Evolutionary conservation across 2,888 invertebrate species (phyloP).

Genomic region (Auanema freiburgensis): DNA sequence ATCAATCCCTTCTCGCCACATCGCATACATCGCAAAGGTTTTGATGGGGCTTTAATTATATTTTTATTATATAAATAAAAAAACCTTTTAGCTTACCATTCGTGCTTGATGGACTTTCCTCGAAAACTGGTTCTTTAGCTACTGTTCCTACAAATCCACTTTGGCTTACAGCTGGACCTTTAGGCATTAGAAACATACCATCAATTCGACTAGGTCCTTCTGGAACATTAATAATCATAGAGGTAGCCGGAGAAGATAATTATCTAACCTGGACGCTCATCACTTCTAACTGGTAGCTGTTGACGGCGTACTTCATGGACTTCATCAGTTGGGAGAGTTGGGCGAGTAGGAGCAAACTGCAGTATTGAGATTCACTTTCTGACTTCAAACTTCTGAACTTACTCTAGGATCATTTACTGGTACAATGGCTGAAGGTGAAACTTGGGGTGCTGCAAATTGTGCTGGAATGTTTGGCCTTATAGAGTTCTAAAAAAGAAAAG

Average conservation of each 20-base stretch:
- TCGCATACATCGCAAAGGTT: conserved; percentile 46
- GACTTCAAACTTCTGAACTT: neutral
- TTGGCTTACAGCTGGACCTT: conserved; percentile 14
- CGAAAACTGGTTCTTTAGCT: conserved; percentile 7
- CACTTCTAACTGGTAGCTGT: conserved; percentile 22
- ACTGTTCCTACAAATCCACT: conserved; percentile 22
- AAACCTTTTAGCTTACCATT: too few species aligned
- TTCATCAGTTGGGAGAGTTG: neutral
- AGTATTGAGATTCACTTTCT: neutral
- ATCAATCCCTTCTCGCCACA: conserved; percentile 49
- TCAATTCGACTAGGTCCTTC: neutral
- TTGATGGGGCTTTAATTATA: neutral
- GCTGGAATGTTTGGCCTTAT: neutral
- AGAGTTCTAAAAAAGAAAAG: too few species aligned
- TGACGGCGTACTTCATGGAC: conserved; percentile 21
- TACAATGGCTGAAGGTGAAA: conserved; percentile 38
- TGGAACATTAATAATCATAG: neutral
- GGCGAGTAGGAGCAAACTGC: conserved; percentile 9
- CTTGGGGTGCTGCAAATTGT: conserved; percentile 35
- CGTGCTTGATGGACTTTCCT: neutral
- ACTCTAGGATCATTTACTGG: conserved; percentile 47
- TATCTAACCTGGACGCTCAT: conserved; percentile 9
- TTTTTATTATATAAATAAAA: too few species aligned
- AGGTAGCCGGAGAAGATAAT: neutral
- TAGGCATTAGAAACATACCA: conserved; percentile 10